A percentile compares a stretch with the other conserved stretches of the same genome.
Conservation (phyloP, 2,113 vertebrate genomes). For the Cavia porcellus region DNA sequence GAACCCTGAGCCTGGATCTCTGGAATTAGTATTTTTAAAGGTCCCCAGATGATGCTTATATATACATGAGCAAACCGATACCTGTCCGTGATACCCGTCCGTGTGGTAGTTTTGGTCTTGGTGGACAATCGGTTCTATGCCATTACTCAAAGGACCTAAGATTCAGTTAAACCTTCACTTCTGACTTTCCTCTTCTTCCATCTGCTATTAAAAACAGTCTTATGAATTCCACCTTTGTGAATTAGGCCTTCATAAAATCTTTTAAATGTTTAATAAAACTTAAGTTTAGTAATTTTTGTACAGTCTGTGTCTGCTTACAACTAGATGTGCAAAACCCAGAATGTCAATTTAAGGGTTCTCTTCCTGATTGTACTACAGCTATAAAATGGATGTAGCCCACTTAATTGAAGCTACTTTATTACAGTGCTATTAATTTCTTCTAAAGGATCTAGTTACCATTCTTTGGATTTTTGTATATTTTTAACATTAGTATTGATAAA, state of each 20-base stretch:
- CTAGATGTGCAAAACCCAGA: background rate
- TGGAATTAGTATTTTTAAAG: background rate
- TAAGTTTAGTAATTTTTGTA: background rate
- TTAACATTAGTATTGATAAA: background rate
- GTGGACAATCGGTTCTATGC: background rate
- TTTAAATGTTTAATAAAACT: background rate
- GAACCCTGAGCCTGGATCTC: background rate
- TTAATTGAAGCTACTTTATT: background rate
- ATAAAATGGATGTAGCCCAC: background rate
- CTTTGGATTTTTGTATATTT: background rate
- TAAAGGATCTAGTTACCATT: background rate
- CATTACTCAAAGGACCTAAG: background rate
- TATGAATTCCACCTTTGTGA: background rate
- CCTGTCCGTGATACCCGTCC: background rate
- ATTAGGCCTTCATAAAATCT: background rate
- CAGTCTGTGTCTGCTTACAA: background rate
- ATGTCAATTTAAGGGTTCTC: conserved; percentile 13
- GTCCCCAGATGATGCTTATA: background rate
- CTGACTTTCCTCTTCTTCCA: background rate
- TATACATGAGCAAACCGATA: background rate
- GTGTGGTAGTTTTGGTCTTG: background rate
- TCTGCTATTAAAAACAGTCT: background rate
- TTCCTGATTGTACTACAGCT: background rate
- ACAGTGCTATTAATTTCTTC: background rate
- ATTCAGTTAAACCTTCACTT: background rate